Base-by-base conservation (phyloP, 1,140 invertebrate genomes). In the Pogonognathellus flavescens region DNA sequence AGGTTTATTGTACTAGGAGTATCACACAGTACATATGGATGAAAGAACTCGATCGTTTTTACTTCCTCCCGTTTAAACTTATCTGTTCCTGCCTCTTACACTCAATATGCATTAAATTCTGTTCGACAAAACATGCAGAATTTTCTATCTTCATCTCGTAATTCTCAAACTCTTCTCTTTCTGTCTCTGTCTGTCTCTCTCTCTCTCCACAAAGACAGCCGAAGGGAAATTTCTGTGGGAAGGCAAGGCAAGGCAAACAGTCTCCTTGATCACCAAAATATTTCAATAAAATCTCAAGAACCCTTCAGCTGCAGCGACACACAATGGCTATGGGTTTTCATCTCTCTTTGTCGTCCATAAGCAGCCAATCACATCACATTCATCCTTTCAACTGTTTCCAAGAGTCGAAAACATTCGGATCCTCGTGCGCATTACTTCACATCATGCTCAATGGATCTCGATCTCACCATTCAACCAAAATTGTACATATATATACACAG, bases 211-310 rank as follows among this genome's bases (percentile, higher is more conserved):
- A 81, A 81, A 81, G 80, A 81, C 80, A 81, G 80, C 80, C 80
- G 25, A 81, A 81, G 80, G 80, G 80, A 57, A 81, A 81, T 76
- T 76, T 76, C 70, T 20, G 11, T 31, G n/a, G 80, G 22, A 18
- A 55, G 16, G 52, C 13, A 80, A 81, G 41, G 80, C 18, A 53
- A 55, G 31, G 53, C 50, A 81, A 81, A 53, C 50, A 81, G 80
- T 81, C 52, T 81, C 22, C 18, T 81, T 57, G 50, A 76, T 76
- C 70, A 76, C 70, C 22, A 84, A 84, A 84, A 84, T 84, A 84
- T 84, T 84, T 84, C 83, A 84, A 84, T 84, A 84, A 84, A 80
- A 84, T 80, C 50, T 84, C 62, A 80, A 84, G 83, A 80, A 80
- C 83, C 83, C 83, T 84, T 84, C 52, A 84, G 55, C 25, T 76